Base-by-base conservation (phyloP, 1,140 invertebrate genomes). In the Brachionus manjavacas region DNA sequence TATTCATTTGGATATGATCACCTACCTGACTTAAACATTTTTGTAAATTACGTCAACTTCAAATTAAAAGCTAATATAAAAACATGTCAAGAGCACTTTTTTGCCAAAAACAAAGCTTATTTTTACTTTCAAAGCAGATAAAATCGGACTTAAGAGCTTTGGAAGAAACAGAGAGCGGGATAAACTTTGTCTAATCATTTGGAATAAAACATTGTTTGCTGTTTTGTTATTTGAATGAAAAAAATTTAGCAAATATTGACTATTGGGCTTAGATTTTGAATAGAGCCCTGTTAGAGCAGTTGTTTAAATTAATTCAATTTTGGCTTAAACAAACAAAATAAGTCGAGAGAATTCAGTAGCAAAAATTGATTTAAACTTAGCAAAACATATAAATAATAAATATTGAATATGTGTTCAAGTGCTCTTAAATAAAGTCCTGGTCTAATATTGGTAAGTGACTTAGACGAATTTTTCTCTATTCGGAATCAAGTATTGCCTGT, bases 261-360 rank as follows among this genome's bases (percentile, higher is more conserved):
- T 23, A 60, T 60, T 20, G 9, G 16, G 52, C 52, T 60, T 60
- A 60, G 4, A 60, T 72, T 41, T 41, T 72, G 35, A 35, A 72
- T 20, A 41, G 39, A 60, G 52, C 16, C 35, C 68, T 20, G 31
- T 72, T 72, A 43, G 39, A 72, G 68, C 39, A 72, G 68, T 72
- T 72, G 68, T 72, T 60, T 72, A 20, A 72, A 72, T 72, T 72
- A 72, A 72, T 43, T 72, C 31, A 72, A 72, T 72, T 70, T 72
- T 72, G 68, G 20, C 68, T 43, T 16, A 72, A 72, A 72, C 68
- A 72, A 72, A 72, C 68, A 72, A 72, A 68, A 70, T 4, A 72
- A 23, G 16, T 72, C 35, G 35, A 72, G 31, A 72, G 31, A 72
- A 41, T 39, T 68, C 66, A 39, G 66, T 9, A 60, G 14, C 43